These are phyloP conservation scores for Onychomys arenicola DNA, from an alignment of 2,797 vertebrate genomes.

Conservation along the genomic window DNA sequence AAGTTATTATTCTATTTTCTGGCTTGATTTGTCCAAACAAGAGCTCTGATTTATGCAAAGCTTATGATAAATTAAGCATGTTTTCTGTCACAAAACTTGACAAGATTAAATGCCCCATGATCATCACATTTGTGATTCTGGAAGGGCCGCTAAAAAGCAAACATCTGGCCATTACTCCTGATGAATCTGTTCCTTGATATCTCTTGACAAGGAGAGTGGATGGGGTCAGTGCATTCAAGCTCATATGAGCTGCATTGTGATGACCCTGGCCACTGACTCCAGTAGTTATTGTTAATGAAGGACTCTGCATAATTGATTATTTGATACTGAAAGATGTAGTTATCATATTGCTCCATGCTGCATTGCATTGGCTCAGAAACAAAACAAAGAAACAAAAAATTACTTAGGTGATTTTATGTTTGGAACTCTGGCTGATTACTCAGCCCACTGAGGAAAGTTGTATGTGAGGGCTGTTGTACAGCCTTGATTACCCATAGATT, in stretches of 20 bases:
- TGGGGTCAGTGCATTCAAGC: slow-evolving; percentile 67
- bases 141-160: slow-evolving; percentile 78
- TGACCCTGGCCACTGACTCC: slow-evolving; percentile 77
- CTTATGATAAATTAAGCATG: slow-evolving; percentile 75
- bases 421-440: slow-evolving; percentile 19
- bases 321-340: slow-evolving; percentile 74
- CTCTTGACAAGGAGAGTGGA: slow-evolving; percentile 74
- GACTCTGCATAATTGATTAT: slow-evolving; percentile 83
- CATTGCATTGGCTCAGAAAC: slow-evolving; percentile 51
- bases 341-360: slow-evolving; percentile 54
- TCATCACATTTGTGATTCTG: slow-evolving; percentile 75
- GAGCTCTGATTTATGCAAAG: slow-evolving; percentile 58
- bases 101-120: slow-evolving; percentile 76
- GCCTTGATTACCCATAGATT: slow-evolving; percentile 16
- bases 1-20: slow-evolving; percentile 32
- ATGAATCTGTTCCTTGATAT: slow-evolving; percentile 82
- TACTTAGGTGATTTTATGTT: slow-evolving; percentile 58
- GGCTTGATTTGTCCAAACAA: not conserved
- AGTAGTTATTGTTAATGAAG: slow-evolving; percentile 83
- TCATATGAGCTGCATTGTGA: slow-evolving; percentile 54
- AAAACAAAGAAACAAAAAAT: slow-evolving; percentile 22
- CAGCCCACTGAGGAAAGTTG: not conserved
- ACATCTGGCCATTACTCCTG: slow-evolving; percentile 80
- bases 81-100: slow-evolving; percentile 73
- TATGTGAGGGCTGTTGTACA: not conserved